Base-by-base conservation (phyloP, 2,113 vertebrate species). In the Seriola aureovittata region DNA sequence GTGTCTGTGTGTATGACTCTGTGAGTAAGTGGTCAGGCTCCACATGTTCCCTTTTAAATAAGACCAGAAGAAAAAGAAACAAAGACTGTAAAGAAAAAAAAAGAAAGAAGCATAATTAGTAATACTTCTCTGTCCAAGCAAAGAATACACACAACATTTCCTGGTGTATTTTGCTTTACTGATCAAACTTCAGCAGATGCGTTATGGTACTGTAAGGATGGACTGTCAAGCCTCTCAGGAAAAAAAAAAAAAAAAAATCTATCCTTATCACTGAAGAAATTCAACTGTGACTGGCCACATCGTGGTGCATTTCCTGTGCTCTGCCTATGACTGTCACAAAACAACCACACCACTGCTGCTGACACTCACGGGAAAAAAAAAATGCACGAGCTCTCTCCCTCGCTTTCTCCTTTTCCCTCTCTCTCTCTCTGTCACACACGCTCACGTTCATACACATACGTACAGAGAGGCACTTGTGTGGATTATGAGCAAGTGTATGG, bases 211-310 rank as follows among this genome's bases (percentile, higher is more conserved):
- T 82, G 46, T 67, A 68, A 82, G 75, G 78, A 86, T 82, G 59
- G 70, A 80, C 80, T 85, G 84, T 85, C 80, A 80, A 70, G 75
- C 69, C 40, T 80, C 58, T 70, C 25, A n/a, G 59, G 3, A 62
- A 52, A 52, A 21, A 19, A 70, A 46, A 71, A 71, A 72, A 67
- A 44, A 44, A 71, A 92, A 90, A 89, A 90, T 87, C 86, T 88
- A 46, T 83, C 71, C 91, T 93, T 94, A 94, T 95, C 94, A 58
- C 85, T 48, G 58, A 75, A 83, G 66, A 89, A 89, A 91, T 85
- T 90, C 87, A 89, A 67, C 90, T 93, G 89, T 92, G 92, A 93
- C 91, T 88, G 85, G 73, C 32, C 90, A 78, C 90, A 90, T 85
- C 71, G 65, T 67, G 67, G 50, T 90, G 87, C 87, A 84, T 89